These are phyloP conservation scores for Myodes glareolus DNA, from an alignment of 2,113 vertebrate genomes.

Conservation along the genomic window DNA sequence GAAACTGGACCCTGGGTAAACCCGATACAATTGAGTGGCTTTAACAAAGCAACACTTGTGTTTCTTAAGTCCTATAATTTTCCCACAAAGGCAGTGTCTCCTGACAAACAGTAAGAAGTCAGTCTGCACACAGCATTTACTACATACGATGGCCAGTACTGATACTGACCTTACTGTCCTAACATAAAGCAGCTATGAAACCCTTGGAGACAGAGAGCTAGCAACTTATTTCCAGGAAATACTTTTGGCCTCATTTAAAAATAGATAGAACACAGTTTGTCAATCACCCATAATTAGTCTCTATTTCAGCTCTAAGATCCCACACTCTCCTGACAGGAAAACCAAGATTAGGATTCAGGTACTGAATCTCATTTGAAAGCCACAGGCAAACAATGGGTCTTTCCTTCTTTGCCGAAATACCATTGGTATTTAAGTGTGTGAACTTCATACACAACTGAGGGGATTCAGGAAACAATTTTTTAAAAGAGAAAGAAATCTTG, in stretches of 20 bases:
- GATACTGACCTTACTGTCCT: neutral
- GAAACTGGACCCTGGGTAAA: neutral
- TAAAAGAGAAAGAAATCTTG: neutral
- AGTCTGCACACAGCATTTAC: neutral
- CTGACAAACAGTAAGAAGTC: neutral
- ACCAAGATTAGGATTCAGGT: neutral
- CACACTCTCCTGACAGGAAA: neutral
- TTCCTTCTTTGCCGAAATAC: neutral
- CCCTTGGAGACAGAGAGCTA: neutral
- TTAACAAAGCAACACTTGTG: neutral
- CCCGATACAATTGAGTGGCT: neutral
- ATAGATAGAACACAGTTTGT: neutral
- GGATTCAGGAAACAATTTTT: neutral
- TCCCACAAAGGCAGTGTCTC: neutral
- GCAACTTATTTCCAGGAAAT: neutral
- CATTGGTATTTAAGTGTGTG: neutral
- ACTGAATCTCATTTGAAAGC: conserved; percentile 7
- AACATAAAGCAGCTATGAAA: conserved; percentile 30
- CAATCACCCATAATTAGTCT: conserved; percentile 2
- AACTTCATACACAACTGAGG: neutral
- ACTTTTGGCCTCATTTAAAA: conserved; percentile 31
- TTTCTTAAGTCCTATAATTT: conserved; percentile 32
- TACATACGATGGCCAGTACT: neutral
- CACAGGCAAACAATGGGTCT: neutral
- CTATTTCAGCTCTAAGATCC: neutral